Evolutionary conservation across 2,797 vertebrate genomes (phyloP).

Genomic region (Otolemur crassicaudatus): DNA sequence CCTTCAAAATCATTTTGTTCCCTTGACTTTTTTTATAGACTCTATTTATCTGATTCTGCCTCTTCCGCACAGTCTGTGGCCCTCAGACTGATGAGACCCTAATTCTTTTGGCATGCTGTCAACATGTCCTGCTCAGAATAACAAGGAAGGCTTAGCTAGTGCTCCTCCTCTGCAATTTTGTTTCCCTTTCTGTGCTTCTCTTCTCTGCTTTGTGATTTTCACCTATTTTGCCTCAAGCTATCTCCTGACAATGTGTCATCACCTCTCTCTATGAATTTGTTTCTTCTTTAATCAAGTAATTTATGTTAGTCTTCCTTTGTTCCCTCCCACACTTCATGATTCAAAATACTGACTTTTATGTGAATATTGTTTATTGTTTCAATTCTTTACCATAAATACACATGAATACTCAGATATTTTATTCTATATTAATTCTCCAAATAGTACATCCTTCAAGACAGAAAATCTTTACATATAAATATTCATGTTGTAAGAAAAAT

Average conservation of each 20-base stretch:
- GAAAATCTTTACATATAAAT: slow-evolving; percentile 5
- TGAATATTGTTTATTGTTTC: slow-evolving; percentile 56
- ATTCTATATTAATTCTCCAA: slow-evolving; percentile 67
- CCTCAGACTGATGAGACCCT: slow-evolving; percentile 85
- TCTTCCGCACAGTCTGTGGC: slow-evolving; percentile 76
- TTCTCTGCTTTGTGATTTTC: slow-evolving; percentile 85
- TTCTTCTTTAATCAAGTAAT: slow-evolving; percentile 84
- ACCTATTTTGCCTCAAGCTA: slow-evolving; percentile 86
- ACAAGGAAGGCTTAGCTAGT: slow-evolving; percentile 84
- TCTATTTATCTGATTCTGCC: slow-evolving; percentile 82
- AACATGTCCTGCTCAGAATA: slow-evolving; percentile 82
- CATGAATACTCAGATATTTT: slow-evolving; percentile 74
- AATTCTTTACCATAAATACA: slow-evolving; percentile 76
- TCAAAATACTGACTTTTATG: slow-evolving; percentile 63
- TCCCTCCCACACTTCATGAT: slow-evolving; percentile 34
- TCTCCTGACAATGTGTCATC: slow-evolving; percentile 85
- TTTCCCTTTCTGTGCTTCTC: slow-evolving; percentile 82
- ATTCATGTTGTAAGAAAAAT: not conserved
- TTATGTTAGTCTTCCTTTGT: slow-evolving; percentile 80
- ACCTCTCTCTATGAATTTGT: slow-evolving; percentile 84
- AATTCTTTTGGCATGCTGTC: slow-evolving; percentile 87
- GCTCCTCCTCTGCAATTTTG: slow-evolving; percentile 82
- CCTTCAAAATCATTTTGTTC: slow-evolving; percentile 85
- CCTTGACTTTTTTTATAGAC: slow-evolving; percentile 73
- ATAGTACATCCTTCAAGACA: slow-evolving; percentile 53